These are phyloP conservation scores for Zootermopsis nevadensis DNA, from an alignment of 2,888 invertebrate genomes.

Conservation along the genomic window DNA sequence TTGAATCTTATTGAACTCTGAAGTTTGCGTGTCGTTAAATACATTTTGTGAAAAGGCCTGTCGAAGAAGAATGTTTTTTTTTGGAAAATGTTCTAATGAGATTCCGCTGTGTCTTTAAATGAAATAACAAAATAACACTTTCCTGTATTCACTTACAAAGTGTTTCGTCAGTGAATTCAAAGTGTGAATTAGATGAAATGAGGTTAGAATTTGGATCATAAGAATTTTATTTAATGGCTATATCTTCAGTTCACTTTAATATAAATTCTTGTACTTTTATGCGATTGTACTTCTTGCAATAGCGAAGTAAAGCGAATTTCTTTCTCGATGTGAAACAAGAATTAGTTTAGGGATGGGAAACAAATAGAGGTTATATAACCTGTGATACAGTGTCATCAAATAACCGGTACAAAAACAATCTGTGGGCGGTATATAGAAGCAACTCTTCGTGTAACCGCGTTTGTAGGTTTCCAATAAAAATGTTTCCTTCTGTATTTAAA, in stretches of 20 bases:
- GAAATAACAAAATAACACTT: background rate
- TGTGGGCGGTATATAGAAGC: background rate
- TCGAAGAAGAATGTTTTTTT: background rate
- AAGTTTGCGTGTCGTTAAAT: background rate
- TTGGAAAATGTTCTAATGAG: background rate
- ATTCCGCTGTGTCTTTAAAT: background rate
- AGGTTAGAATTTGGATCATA: background rate
- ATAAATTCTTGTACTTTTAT: conserved; percentile 8
- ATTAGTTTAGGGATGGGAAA: conserved; percentile 14
- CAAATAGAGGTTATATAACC: background rate
- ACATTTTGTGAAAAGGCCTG: background rate
- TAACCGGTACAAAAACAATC: background rate
- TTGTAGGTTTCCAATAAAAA: background rate
- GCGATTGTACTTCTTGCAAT: conserved; percentile 1
- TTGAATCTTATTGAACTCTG: background rate
- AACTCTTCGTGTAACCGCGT: background rate
- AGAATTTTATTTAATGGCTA: background rate
- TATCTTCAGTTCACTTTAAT: background rate
- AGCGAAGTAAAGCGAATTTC: background rate
- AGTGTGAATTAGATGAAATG: background rate
- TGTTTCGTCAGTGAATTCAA: background rate
- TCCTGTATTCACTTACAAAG: background rate
- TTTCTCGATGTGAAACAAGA: conserved; percentile 14
- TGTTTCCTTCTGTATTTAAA: background rate
- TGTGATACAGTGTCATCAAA: conserved; percentile 11